phyloP scores from a whole-genome alignment of 2,888 invertebrate genomes.

The Apotomis capreana region DNA sequence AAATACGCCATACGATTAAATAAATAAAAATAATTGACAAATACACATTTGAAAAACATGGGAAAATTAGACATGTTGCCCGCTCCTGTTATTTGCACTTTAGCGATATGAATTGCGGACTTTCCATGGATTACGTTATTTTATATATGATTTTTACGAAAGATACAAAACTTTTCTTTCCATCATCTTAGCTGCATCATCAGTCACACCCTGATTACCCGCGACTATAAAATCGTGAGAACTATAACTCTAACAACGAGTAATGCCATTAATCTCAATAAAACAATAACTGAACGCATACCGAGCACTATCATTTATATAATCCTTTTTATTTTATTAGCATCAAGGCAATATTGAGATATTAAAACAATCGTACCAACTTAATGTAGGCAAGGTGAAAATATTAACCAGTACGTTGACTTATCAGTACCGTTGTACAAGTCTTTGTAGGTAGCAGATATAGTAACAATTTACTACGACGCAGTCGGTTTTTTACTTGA shows the following conservation, averaged over 20 bases:
- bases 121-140: no score
- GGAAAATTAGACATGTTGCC: no score
- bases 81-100: no score
- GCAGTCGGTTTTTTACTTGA: no score
- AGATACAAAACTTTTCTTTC: no score
- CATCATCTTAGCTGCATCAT: neutral
- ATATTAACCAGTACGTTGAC: slow-evolving; percentile 15
- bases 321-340: slow-evolving; percentile 31
- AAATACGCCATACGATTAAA: no score
- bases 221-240: slow-evolving; percentile 21
- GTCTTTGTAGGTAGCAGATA: no score
- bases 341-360: slow-evolving; percentile 36
- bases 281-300: slow-evolving; percentile 38
- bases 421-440: neutral
- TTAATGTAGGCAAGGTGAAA: slow-evolving; percentile 21
- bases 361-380: slow-evolving; percentile 40
- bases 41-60: no score
- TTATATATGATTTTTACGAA: no score
- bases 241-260: slow-evolving; percentile 14
- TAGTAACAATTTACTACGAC: no score
- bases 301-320: slow-evolving; percentile 36
- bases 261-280: slow-evolving; percentile 38
- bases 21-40: no score
- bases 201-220: slow-evolving; percentile 18
- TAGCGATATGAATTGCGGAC: no score